Evolutionary conservation across 2,113 vertebrate genomes (phyloP).

Genomic region (Sorex araneus): DNA sequence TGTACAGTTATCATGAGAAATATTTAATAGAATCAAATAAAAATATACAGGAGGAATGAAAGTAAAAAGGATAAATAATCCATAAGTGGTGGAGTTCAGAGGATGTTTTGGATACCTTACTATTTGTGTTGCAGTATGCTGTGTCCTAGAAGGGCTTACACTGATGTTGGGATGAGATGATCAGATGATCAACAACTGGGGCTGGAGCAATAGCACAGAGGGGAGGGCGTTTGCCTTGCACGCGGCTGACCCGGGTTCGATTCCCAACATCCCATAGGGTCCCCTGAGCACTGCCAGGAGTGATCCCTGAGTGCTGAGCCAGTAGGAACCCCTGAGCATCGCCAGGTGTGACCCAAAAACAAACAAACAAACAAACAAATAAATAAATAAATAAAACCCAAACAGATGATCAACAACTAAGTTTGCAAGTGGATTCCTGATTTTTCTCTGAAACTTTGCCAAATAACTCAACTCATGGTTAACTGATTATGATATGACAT

Average conservation of each 20-base stretch:
- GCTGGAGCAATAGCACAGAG: too few species aligned
- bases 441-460: slow-evolving; percentile 24
- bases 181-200: neutral
- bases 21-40: slow-evolving; percentile 18
- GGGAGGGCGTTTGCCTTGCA: too few species aligned
- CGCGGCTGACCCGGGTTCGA: too few species aligned
- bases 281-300: too few species aligned
- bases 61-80: neutral
- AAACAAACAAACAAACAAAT: too few species aligned
- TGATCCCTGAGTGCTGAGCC: too few species aligned
- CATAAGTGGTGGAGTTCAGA: neutral
- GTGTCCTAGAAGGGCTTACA: neutral
- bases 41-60: neutral
- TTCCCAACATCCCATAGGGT: too few species aligned
- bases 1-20: slow-evolving; percentile 50
- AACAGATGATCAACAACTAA: neutral
- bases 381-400: too few species aligned
- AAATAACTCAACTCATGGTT: slow-evolving; percentile 19
- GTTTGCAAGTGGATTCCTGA: slow-evolving; percentile 24
- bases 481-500: neutral
- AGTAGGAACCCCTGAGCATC: too few species aligned
- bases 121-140: neutral
- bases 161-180: neutral
- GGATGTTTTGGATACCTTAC: neutral
- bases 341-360: too few species aligned